Evolutionary conservation across 2,888 invertebrate species (phyloP), one percentile per base, ranked within the genome.

Genomic region (Epinotia brunnichana): DNA sequence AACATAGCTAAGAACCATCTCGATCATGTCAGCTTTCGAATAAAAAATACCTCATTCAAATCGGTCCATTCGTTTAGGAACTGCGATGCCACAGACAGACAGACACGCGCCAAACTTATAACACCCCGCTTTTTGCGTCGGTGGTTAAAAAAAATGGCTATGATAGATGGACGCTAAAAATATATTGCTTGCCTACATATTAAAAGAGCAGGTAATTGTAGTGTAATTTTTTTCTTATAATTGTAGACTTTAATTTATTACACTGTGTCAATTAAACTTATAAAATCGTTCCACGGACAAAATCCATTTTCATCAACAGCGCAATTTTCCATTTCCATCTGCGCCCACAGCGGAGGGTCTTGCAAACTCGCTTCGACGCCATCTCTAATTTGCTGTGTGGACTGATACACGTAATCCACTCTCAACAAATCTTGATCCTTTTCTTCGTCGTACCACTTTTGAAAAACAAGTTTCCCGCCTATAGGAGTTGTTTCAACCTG

Each of bases 401-500:
- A 82, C 44, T 83, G 85, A 75, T 91, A 92, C 10, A 90, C 75
- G 63, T 86, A 91, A 76, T 88, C 82, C 0, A 89, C 78, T 83
- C 89, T 89, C 35, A 91, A 76, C 21, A 83, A 78, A 76, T 82
- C 79, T n/a, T 77, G 74, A 7, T 83, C 78, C 0, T 35, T 69
- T 0, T 71, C 69, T 21, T 80, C 76, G 44, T 88, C 84, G 1
- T 81, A 76, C 88, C 88, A 91, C 78, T 87, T 91, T 78, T 91
- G 88, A 70, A 91, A 91, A 1, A 91, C 81, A 1, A 92, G 39
- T 81, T 90, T 91, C 2, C 89, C 87, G 3, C 91, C 91, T 41
- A 91, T 83, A 0, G 92, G 92, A 1, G 83, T 86, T 5, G 78
- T 79, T 75, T 92, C 91, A 35, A 80, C 80, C 67, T 90, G 89